Evolutionary conservation across 2,113 vertebrate species (phyloP).

Genomic region (Oreocharis arfaki): DNA sequence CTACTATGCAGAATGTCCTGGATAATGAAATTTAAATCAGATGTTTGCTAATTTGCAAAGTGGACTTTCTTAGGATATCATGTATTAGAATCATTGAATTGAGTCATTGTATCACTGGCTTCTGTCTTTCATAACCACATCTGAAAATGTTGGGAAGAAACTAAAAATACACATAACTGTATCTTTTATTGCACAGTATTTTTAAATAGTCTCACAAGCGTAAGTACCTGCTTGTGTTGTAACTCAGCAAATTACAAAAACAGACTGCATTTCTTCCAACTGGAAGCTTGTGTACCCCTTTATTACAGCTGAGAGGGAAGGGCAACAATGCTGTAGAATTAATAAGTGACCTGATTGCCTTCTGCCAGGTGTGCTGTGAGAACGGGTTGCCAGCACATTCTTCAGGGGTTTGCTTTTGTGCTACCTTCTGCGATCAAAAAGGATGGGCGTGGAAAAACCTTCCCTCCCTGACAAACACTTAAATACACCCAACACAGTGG

Average conservation of each 20-base stretch:
- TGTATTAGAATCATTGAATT: not conserved
- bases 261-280: not conserved
- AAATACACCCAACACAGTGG: fast-evolving
- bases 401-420: not conserved
- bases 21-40: not conserved
- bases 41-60: not conserved
- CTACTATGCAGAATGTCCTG: not conserved
- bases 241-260: not conserved
- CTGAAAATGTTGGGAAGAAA: not conserved
- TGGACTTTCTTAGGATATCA: not conserved
- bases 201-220: not conserved
- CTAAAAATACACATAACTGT: not conserved
- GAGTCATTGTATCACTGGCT: not conserved
- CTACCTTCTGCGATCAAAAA: not conserved
- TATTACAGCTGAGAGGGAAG: not conserved
- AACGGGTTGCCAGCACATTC: not conserved
- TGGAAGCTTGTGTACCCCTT: not conserved
- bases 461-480: not conserved
- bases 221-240: not conserved
- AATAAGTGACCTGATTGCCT: not conserved
- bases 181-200: not conserved
- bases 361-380: not conserved
- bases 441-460: not conserved
- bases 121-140: not conserved
- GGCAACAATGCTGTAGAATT: not conserved